Conservation (phyloP, 2,113 vertebrate species). For the Catharus bicknelli region DNA sequence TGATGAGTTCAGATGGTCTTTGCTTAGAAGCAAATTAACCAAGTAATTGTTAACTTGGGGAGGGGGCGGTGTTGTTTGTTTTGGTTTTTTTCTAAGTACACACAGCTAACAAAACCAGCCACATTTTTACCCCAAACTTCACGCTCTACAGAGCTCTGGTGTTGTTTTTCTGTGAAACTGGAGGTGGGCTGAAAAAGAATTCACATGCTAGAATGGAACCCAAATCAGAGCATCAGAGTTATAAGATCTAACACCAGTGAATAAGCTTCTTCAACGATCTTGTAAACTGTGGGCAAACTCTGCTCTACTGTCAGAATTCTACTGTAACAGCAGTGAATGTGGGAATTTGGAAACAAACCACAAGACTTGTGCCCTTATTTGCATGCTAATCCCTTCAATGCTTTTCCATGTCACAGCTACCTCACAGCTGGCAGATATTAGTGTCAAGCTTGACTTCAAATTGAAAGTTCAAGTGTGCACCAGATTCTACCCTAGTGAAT, state of each 20-base stretch:
- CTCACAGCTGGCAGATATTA: neutral
- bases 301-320: neutral
- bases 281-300: conserved; percentile 24
- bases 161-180: neutral
- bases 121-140: neutral
- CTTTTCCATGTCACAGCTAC: neutral
- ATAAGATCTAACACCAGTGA: neutral
- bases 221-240: neutral
- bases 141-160: neutral
- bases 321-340: neutral
- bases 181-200: neutral
- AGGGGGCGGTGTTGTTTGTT: fast-evolving
- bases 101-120: neutral
- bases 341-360: neutral
- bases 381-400: neutral
- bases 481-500: neutral
- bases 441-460: neutral
- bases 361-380: neutral
- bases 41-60: fast-evolving
- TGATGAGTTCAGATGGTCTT: neutral
- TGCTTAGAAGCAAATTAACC: neutral
- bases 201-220: neutral
- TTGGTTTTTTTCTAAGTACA: neutral
- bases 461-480: neutral
- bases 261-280: neutral